Evolutionary conservation across 2,888 invertebrate species (phyloP).

Genomic region (Nephrocerus scutellatus): DNA sequence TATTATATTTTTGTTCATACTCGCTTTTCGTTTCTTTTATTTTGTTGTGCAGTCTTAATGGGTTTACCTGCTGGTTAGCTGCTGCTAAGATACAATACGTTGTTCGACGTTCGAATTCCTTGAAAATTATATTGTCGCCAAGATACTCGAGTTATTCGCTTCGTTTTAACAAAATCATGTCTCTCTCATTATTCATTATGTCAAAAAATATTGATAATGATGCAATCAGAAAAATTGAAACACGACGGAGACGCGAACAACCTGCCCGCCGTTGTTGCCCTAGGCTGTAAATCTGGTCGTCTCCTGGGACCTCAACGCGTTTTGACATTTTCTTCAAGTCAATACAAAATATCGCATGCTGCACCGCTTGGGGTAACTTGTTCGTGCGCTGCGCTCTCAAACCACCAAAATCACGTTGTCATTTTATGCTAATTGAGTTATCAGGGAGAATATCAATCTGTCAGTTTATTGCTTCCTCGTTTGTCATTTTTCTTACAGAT

Average conservation of each 20-base stretch:
- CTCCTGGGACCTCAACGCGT: background rate
- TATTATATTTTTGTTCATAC: too few relatives aligned
- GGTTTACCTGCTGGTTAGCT: slow-evolving; percentile 13
- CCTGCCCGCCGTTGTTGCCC: background rate
- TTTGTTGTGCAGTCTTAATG: slow-evolving; percentile 30
- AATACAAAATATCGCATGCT: slow-evolving; percentile 1
- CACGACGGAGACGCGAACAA: background rate
- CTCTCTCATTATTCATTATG: slow-evolving; percentile 45
- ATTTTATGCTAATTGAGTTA: slow-evolving; percentile 39
- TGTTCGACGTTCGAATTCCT: too few relatives aligned
- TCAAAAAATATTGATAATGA: slow-evolving; percentile 47
- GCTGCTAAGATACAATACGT: slow-evolving; percentile 22
- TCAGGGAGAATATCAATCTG: slow-evolving; percentile 23
- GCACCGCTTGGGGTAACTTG: too few relatives aligned
- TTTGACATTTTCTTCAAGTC: slow-evolving; percentile 13
- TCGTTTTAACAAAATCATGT: too few relatives aligned
- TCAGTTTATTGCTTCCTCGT: slow-evolving; percentile 13
- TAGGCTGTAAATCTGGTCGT: background rate
- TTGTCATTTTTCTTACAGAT: slow-evolving; percentile 8
- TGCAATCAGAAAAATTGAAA: slow-evolving; percentile 33
- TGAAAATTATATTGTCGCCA: slow-evolving; percentile 26
- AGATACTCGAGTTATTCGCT: too few relatives aligned
- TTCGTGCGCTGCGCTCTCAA: too few relatives aligned
- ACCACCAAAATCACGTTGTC: slow-evolving; percentile 31
- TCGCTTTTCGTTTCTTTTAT: slow-evolving; percentile 14